phyloP scores from a whole-genome alignment of 2,888 invertebrate species.

The Euplexia lucipara region DNA sequence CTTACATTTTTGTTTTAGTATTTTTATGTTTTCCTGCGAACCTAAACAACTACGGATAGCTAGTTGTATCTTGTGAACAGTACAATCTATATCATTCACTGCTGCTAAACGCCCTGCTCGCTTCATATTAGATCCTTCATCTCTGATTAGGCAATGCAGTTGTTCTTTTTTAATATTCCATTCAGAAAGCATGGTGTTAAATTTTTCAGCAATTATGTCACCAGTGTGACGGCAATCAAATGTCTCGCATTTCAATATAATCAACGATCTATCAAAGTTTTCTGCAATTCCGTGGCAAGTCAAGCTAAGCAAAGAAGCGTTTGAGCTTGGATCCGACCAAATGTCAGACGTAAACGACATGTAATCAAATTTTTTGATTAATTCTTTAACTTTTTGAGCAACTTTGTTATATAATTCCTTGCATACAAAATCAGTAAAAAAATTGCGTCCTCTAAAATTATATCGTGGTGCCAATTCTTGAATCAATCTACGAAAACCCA shows the following conservation, averaged over 20 bases:
- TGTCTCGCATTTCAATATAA: conserved; percentile 1
- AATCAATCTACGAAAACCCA: not conserved
- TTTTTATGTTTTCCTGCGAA: too few species aligned
- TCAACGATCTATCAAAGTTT: conserved; percentile 4
- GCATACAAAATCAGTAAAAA: conserved; percentile 1
- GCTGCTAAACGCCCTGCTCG: too few species aligned
- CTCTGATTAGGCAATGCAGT: too few species aligned
- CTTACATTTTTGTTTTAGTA: too few species aligned
- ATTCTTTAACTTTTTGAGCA: not conserved
- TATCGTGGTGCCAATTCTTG: not conserved
- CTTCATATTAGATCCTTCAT: too few species aligned
- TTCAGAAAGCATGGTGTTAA: too few species aligned
- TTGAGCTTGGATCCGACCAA: conserved; percentile 4
- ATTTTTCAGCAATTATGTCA: conserved; percentile 10
- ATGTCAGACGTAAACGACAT: conserved; percentile 5
- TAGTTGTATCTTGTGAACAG: too few species aligned
- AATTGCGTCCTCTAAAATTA: not conserved
- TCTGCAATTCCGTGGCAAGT: not conserved
- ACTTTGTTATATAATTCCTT: not conserved
- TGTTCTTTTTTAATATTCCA: too few species aligned
- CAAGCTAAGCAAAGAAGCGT: conserved; percentile 4
- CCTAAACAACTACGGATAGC: too few species aligned
- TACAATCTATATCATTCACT: too few species aligned
- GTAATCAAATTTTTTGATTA: not conserved
- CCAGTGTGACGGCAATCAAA: conserved; percentile 1